phyloP scores from a whole-genome alignment of 2,888 invertebrate species.

The Clitarchus hookeri region DNA sequence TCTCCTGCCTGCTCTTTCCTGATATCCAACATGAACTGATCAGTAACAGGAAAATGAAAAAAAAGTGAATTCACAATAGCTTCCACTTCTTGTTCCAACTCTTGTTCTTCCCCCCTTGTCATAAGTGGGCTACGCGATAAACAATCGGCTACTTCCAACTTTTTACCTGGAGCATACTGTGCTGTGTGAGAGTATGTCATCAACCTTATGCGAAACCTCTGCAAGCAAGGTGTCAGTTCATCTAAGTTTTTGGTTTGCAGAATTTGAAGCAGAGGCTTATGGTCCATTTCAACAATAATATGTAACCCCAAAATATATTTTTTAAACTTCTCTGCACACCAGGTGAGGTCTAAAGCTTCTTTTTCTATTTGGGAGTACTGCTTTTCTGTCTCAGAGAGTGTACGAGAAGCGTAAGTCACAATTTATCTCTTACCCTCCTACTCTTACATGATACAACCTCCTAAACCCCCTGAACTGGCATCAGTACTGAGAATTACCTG shows the following conservation, averaged over 20 bases:
- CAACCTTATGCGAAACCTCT: slow-evolving; percentile 40
- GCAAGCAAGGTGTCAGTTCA: slow-evolving; percentile 33
- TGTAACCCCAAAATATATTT: neutral
- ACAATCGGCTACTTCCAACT: slow-evolving; percentile 42
- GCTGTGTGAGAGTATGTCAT: slow-evolving; percentile 43
- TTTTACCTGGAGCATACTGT: too few species aligned
- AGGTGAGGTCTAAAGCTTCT: neutral
- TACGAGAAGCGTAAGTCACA: slow-evolving; percentile 23
- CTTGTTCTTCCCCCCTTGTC: neutral
- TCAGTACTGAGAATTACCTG: slow-evolving; percentile 18
- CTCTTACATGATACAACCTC: slow-evolving; percentile 23
- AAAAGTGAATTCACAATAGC: neutral
- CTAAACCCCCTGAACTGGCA: slow-evolving; percentile 23
- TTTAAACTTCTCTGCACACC: neutral
- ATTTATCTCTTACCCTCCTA: neutral
- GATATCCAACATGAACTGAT: slow-evolving; percentile 24
- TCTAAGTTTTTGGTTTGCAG: slow-evolving; percentile 34
- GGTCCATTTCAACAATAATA: slow-evolving; percentile 30
- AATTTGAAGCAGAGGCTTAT: slow-evolving; percentile 37
- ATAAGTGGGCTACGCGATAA: slow-evolving; percentile 40
- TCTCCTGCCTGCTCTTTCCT: too few species aligned
- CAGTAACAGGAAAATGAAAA: neutral
- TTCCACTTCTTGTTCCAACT: too few species aligned
- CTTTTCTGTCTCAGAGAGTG: slow-evolving; percentile 16
- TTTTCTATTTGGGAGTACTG: slow-evolving; percentile 11